A percentile compares a stretch with the other conserved stretches of the same genome.
Conservation (phyloP, 2,888 invertebrate species). For the Pomacea canaliculata region DNA sequence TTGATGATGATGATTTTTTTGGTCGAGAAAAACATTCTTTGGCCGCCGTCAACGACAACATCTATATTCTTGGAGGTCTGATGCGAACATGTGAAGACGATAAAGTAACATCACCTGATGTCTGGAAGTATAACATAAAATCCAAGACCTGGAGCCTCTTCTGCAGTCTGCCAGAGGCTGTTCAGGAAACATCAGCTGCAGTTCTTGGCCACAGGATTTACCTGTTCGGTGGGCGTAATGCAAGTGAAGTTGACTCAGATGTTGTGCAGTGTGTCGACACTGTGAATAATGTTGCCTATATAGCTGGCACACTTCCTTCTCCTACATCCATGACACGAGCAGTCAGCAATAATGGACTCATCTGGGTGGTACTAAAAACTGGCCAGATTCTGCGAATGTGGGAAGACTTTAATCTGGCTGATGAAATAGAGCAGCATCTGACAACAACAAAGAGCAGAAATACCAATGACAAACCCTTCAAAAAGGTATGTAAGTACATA, state of each 20-base stretch:
- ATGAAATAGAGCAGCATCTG: background rate
- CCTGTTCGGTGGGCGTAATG: conserved; percentile 18
- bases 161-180: background rate
- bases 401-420: background rate
- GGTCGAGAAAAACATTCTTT: conserved; percentile 23
- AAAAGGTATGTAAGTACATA: too few relatives aligned
- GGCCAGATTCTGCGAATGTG: conserved; percentile 7
- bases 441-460: too few relatives aligned
- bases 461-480: too few relatives aligned
- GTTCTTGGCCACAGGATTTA: conserved; percentile 18
- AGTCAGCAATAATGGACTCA: background rate
- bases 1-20: background rate
- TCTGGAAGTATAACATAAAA: conserved; percentile 11
- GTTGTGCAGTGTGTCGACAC: conserved; percentile 25
- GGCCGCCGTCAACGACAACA: conserved; percentile 12
- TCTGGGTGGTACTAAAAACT: conserved; percentile 3
- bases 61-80: conserved; percentile 27
- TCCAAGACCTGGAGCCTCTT: conserved; percentile 5
- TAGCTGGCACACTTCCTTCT: conserved; percentile 10
- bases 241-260: background rate
- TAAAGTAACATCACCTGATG: background rate
- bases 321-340: background rate
- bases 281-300: background rate
- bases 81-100: background rate
- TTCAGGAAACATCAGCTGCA: conserved; percentile 20